phyloP scores from a whole-genome alignment of 2,888 invertebrate genomes.

The Conistra vaccinii region DNA sequence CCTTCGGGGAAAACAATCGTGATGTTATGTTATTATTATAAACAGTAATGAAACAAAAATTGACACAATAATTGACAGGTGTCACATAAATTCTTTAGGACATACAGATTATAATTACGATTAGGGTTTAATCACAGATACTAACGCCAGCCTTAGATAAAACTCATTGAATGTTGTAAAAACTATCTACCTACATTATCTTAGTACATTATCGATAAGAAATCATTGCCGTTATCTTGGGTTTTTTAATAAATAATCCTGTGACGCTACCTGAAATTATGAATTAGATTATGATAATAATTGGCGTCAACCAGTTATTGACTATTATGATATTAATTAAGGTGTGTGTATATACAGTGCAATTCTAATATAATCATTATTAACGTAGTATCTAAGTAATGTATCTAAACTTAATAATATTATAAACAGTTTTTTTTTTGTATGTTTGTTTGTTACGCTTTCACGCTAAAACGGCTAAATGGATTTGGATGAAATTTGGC shows the following conservation, averaged over 20 bases:
- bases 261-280: conserved; percentile 50
- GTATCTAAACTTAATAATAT: too few relatives aligned
- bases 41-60: conserved; percentile 28
- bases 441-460: too few relatives aligned
- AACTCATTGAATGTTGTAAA: conserved; percentile 56
- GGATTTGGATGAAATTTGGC: too few relatives aligned
- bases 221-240: conserved; percentile 43
- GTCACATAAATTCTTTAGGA: conserved; percentile 52
- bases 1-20: too few relatives aligned
- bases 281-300: conserved; percentile 30
- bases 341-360: neutral
- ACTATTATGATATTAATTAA: neutral
- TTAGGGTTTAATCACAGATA: conserved; percentile 58
- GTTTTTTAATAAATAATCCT: conserved; percentile 44
- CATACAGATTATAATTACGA: conserved; percentile 52
- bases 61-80: conserved; percentile 65
- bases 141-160: conserved; percentile 31
- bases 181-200: conserved; percentile 34
- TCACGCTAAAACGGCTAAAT: too few relatives aligned
- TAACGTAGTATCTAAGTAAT: neutral
- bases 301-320: neutral
- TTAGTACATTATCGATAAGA: conserved; percentile 37
- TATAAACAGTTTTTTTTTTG: too few relatives aligned
- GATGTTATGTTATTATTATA: neutral
- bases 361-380: neutral